phyloP scores from a whole-genome alignment of 1,140 invertebrate species.

The Drosophila pallidifrons region DNA sequence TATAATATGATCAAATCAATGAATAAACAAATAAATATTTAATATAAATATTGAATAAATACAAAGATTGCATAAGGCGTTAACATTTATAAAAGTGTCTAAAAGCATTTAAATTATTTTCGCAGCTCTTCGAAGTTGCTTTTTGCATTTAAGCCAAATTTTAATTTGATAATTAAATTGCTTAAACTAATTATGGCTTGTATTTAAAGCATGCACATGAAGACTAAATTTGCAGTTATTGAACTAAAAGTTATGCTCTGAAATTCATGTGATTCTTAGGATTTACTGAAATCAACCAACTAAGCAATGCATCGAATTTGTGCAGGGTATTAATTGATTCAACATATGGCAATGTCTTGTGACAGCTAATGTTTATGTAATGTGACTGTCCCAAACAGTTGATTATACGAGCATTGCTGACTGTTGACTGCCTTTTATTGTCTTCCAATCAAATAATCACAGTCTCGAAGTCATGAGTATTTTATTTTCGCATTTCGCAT shows the following conservation, averaged over 20 bases:
- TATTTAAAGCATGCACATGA: too few species aligned
- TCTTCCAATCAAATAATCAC: slow-evolving; percentile 57
- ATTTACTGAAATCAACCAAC: too few species aligned
- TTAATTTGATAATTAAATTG: background rate
- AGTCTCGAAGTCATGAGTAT: slow-evolving; percentile 25
- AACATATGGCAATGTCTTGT: background rate
- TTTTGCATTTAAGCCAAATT: background rate
- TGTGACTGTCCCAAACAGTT: slow-evolving; percentile 11
- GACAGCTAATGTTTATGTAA: slow-evolving; percentile 25
- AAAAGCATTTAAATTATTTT: too few species aligned
- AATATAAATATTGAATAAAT: too few species aligned
- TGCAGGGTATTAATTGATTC: slow-evolving; percentile 23
- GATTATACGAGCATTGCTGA: background rate
- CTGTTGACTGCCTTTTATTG: slow-evolving; percentile 43
- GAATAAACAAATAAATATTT: too few species aligned
- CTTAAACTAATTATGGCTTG: background rate
- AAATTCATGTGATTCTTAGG: too few species aligned
- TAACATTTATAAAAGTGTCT: too few species aligned
- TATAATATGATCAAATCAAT: too few species aligned
- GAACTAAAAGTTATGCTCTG: too few species aligned
- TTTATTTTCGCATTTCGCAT: slow-evolving; percentile 36
- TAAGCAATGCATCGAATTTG: too few species aligned
- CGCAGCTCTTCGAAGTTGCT: background rate
- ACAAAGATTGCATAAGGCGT: too few species aligned
- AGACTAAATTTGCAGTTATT: too few species aligned